Evolutionary conservation across 2,888 invertebrate species (phyloP).

Genomic region (Stegophylla sp.): DNA sequence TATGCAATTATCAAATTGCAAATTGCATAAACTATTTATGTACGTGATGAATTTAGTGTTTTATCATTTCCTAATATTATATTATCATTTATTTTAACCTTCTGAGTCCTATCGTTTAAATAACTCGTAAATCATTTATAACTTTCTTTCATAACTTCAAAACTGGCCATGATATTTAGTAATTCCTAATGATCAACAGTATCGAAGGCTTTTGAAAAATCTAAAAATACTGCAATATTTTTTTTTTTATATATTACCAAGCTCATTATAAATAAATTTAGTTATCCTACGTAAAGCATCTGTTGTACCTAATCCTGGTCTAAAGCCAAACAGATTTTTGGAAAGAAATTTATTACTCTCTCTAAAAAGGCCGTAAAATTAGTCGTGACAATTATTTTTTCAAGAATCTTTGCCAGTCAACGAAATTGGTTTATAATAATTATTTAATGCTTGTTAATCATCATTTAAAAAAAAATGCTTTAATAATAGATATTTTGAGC

Average conservation of each 20-base stretch:
- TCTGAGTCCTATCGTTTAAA: neutral
- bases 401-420: neutral
- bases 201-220: too few species aligned
- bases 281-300: neutral
- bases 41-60: too few species aligned
- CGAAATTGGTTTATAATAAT: neutral
- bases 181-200: neutral
- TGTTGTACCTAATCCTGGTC: neutral
- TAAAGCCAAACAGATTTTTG: neutral
- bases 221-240: neutral
- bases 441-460: conserved; percentile 2
- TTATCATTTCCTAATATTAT: too few species aligned
- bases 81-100: conserved; percentile 5
- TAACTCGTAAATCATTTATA: neutral
- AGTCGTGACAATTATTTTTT: neutral
- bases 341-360: neutral
- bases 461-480: conserved; percentile 13
- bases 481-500: neutral
- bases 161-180: neutral
- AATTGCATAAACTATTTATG: neutral
- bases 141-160: neutral
- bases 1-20: neutral
- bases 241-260: neutral
- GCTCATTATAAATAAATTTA: conserved; percentile 5
- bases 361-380: conserved; percentile 14